Evolutionary conservation across 1,140 invertebrate genomes (phyloP).

Genomic region (Danaus melanippus): DNA sequence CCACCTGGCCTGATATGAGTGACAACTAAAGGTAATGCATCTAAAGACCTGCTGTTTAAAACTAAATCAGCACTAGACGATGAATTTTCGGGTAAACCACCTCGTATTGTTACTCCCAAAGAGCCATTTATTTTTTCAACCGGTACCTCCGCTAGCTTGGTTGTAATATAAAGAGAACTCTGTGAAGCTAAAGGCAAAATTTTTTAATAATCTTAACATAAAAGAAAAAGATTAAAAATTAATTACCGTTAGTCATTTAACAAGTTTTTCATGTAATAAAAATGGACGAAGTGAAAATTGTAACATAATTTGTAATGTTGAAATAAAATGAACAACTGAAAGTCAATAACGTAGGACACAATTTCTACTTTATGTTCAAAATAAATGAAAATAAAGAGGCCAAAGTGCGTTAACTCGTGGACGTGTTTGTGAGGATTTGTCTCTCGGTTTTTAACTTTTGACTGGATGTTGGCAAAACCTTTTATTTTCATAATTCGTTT

Average conservation of each 20-base stretch:
- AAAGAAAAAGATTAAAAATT: no score
- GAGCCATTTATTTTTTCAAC: conserved; percentile 88
- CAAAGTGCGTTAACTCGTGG: conserved; percentile 12
- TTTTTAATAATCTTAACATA: no score
- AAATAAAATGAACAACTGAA: no score
- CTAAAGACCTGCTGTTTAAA: conserved; percentile 59
- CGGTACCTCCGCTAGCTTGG: conserved; percentile 82
- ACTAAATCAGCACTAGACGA: conserved; percentile 50
- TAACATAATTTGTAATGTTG: no score
- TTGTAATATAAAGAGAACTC: conserved; percentile 79
- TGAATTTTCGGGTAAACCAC: conserved; percentile 75
- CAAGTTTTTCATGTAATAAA: no score
- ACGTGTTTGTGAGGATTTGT: conserved; percentile 14
- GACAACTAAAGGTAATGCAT: conserved; percentile 84
- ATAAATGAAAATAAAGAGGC: no score
- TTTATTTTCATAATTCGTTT: conserved; percentile 5
- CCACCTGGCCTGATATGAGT: conserved; percentile 91
- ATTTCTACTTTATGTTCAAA: no score
- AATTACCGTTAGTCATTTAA: no score
- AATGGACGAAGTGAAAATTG: no score
- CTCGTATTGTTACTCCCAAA: conserved; percentile 90
- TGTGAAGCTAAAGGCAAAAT: conserved; percentile 68
- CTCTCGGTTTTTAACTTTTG: conserved; percentile 17
- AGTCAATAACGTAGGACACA: no score
- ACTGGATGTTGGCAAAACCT: conserved; percentile 11